These are phyloP conservation scores for Asarcornis scutulata DNA, from an alignment of 2,113 vertebrate genomes.

Conservation along the genomic window DNA sequence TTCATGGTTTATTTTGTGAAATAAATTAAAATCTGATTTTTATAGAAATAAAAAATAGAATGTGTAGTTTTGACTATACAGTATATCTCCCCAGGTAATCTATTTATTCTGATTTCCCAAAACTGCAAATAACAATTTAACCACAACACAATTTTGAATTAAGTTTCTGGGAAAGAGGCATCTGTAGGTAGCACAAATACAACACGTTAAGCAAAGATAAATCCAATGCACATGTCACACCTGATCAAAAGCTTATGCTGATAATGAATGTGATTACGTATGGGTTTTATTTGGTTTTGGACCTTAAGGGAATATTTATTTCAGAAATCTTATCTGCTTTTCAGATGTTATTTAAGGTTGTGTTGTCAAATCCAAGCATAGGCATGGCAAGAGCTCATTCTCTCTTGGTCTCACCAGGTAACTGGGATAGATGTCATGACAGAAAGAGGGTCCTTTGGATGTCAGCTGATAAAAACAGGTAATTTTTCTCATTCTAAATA, in stretches of 20 bases:
- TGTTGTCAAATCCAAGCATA: background rate
- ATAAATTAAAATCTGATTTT: background rate
- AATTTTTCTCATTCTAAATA: background rate
- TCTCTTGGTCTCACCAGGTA: background rate
- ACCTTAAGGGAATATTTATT: background rate
- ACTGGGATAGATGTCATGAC: background rate
- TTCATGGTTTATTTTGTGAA: background rate
- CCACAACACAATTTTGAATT: background rate
- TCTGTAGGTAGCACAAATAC: background rate
- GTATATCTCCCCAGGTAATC: background rate
- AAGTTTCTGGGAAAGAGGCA: background rate
- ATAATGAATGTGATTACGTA: background rate
- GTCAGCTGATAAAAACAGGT: background rate
- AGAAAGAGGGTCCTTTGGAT: background rate
- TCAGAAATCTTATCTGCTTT: background rate
- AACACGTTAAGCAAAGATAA: background rate
- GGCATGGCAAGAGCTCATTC: background rate
- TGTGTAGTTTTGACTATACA: background rate
- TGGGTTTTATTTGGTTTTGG: background rate
- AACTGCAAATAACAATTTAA: background rate
- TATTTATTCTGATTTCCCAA: background rate
- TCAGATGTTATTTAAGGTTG: background rate
- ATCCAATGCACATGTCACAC: background rate
- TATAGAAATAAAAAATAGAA: background rate
- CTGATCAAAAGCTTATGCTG: background rate